Base-by-base conservation (phyloP, 30 jellyfish, hydroid and myxozoan species). In the Aurelia sp. region DNA sequence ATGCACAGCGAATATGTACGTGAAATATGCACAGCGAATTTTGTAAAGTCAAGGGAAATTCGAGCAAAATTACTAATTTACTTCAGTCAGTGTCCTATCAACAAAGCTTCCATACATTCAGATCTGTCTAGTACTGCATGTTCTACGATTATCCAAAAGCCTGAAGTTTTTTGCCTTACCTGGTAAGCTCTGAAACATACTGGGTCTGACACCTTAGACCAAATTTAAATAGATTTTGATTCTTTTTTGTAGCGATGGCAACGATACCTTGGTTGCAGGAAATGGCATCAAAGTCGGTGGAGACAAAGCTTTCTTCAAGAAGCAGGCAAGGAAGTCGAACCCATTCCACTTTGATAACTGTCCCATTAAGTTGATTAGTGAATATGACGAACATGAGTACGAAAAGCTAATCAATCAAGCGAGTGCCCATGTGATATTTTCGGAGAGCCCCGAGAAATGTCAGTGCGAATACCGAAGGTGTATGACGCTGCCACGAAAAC, bases 401-500 rank as follows among this genome's bases (percentile, higher is more conserved):
- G 78, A 66, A 27, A 85, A 85, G 37, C 85, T 81, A 33, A 76
- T 70, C 20, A 74, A 35, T 30, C 87, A 81, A 50, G 91, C 89
- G 22, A 84, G 88, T 66, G 97, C 90, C 20, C 93, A 87, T 57
- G 93, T 88, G 48, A 86, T 86, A 6, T 86, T 86, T 62, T 74
- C 96, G 19, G 79, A 76, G 63, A 86, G 87, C 59, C 89, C 96
- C 18, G 89, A 74, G 68, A 76, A 69, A 52, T 67, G 86, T 55
- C 79, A 74, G 37, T 67, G 87, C 66, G 86, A 74, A 51, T 71
- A 86, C 50, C 72, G 89, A 35, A 65, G 89, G 21, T 86, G 87
- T 33, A 72, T 87, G 92, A 90, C 97, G 17, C 62, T 92, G 61
- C 89, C 94, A 13, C 86, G 88, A 17, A 95, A 92, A 44, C 98